Evolutionary conservation across 2,888 invertebrate species (phyloP).

Genomic region (Netelia fuscicornis): DNA sequence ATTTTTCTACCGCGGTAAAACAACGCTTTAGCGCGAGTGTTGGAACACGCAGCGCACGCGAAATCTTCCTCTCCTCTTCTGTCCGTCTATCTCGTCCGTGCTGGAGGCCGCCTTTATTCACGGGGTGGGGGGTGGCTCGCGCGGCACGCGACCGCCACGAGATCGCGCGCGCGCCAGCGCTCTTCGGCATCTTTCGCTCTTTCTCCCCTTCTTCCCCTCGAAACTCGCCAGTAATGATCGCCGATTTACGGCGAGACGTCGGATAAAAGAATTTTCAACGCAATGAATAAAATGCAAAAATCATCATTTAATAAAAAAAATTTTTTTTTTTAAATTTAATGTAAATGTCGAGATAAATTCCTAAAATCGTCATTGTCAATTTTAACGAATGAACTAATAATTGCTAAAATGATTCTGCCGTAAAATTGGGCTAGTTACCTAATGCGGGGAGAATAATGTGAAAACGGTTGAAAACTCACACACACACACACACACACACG

Average conservation of each 20-base stretch:
- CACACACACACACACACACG: not conserved
- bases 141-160: slow-evolving; percentile 64
- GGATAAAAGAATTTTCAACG: too few relatives aligned
- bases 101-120: slow-evolving; percentile 14
- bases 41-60: not conserved
- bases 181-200: slow-evolving; percentile 10
- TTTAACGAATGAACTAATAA: too few relatives aligned
- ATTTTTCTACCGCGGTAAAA: slow-evolving; percentile 26
- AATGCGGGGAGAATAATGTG: not conserved
- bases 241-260: not conserved
- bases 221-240: not conserved
- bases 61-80: not conserved
- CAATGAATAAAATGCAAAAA: too few relatives aligned
- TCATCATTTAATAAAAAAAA: too few relatives aligned
- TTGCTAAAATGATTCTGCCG: not conserved
- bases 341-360: too few relatives aligned
- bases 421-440: not conserved
- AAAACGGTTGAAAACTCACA: not conserved
- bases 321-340: too few relatives aligned
- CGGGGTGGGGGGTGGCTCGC: slow-evolving; percentile 7
- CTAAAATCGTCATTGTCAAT: too few relatives aligned
- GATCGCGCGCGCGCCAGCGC: slow-evolving; percentile 2
- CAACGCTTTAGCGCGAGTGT: slow-evolving; percentile 4
- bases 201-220: not conserved
- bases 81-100: not conserved